phyloP scores from a whole-genome alignment of 2,888 invertebrate genomes.

The Trichogramma dendrolimi region DNA sequence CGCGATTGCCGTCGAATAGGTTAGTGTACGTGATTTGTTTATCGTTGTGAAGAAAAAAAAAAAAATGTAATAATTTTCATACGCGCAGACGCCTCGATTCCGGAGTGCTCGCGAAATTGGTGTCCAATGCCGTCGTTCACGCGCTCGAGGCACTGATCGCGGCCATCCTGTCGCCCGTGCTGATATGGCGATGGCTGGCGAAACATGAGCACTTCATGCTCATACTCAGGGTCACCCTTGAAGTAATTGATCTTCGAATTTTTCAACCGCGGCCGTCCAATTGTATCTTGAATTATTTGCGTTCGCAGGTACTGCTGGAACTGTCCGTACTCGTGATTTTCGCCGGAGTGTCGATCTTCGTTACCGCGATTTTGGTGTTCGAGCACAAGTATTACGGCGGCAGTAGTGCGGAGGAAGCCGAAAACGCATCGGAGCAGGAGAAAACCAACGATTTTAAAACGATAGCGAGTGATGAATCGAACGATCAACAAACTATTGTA shows the following conservation, averaged over 20 bases:
- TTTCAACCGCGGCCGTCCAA: background rate
- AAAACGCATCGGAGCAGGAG: background rate
- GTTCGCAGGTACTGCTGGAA: constrained; percentile 36
- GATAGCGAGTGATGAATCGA: too few species aligned
- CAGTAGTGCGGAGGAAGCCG: background rate
- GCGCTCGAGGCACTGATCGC: constrained; percentile 29
- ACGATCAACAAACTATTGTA: too few species aligned
- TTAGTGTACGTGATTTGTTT: too few species aligned
- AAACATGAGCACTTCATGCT: constrained; percentile 32
- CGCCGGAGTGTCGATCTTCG: constrained; percentile 39
- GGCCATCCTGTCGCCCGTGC: constrained; percentile 27
- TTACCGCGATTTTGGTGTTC: constrained; percentile 32
- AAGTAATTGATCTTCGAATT: constrained; percentile 30
- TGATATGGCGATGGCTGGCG: constrained; percentile 33
- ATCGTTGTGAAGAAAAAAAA: too few species aligned
- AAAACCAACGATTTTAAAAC: too few species aligned
- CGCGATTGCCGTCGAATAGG: too few species aligned
- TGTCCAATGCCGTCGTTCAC: constrained; percentile 28
- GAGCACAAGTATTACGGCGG: constrained; percentile 30
- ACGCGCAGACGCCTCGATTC: constrained; percentile 10
- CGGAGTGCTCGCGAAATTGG: constrained; percentile 8
- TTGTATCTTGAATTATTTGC: constrained; percentile 2
- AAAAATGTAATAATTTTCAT: too few species aligned
- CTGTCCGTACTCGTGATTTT: constrained; percentile 38
- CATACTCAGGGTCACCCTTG: constrained; percentile 33